Percentiles rank a stretch among this genome's conserved stretches.
Conservation (phyloP, 1,140 invertebrate species). For the Pteromalus puparum region DNA sequence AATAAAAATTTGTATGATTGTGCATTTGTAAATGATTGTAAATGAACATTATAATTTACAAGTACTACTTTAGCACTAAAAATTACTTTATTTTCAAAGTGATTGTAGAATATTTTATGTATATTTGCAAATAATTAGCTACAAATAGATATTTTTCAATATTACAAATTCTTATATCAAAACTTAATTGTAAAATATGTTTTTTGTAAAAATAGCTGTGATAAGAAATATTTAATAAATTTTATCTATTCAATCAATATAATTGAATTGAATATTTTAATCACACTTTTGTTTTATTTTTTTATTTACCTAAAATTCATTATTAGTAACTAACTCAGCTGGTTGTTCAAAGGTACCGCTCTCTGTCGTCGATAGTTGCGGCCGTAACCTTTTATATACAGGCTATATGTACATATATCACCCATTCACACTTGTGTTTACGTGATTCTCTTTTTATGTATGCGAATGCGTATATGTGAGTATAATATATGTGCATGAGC, state of each 20-base stretch:
- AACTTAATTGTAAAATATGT: conserved; percentile 13
- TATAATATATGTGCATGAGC: background rate
- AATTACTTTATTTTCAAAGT: background rate
- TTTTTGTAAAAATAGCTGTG: conserved; percentile 19
- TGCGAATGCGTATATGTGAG: no score
- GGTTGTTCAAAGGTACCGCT: no score
- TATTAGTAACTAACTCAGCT: background rate
- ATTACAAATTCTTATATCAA: conserved; percentile 14
- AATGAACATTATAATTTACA: conserved; percentile 19
- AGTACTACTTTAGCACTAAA: background rate
- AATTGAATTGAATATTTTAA: background rate
- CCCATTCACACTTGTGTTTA: no score
- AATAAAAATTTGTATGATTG: conserved; percentile 12
- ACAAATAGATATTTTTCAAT: conserved; percentile 39
- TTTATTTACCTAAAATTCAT: background rate
- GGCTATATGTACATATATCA: no score
- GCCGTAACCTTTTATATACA: no score
- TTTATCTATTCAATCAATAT: conserved; percentile 15
- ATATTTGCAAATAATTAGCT: conserved; percentile 26
- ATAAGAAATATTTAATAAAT: conserved; percentile 29
- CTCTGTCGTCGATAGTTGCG: no score
- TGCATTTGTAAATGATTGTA: conserved; percentile 44
- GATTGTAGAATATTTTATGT: conserved; percentile 25
- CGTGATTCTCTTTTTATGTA: no score
- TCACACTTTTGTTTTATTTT: background rate